These are phyloP conservation scores for Tupiocoris notatus DNA, from an alignment of 2,888 invertebrate species.

Conservation along the genomic window DNA sequence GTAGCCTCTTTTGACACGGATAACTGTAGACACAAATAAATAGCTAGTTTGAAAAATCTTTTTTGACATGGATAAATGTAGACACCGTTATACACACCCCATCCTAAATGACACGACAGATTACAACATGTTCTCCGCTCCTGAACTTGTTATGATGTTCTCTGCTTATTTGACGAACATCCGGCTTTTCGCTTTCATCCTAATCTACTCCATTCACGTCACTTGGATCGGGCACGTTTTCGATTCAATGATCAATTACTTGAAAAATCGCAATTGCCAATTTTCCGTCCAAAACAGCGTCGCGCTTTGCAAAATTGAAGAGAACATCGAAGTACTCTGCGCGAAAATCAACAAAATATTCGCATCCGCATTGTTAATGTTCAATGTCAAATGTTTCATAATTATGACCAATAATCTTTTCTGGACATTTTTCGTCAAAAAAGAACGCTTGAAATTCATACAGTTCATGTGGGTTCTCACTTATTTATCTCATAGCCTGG, in stretches of 20 bases:
- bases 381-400: background rate
- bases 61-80: no score
- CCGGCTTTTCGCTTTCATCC: background rate
- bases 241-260: background rate
- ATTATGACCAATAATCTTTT: conserved; percentile 9
- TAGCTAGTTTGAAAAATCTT: no score
- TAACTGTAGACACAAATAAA: no score
- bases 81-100: no score
- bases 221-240: conserved; percentile 13
- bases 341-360: background rate
- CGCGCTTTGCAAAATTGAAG: conserved; percentile 3
- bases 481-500: background rate
- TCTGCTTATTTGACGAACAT: background rate
- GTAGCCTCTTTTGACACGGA: no score
- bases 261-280: background rate
- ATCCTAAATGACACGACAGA: background rate
- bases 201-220: background rate
- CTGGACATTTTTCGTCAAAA: conserved; percentile 3
- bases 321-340: background rate
- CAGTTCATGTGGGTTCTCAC: conserved; percentile 6
- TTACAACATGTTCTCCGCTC: background rate
- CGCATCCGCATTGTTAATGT: background rate
- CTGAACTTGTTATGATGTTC: background rate
- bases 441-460: background rate
- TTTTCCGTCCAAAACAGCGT: background rate